Conservation (phyloP, 2,888 invertebrate species). For the Limnephilus rhombicus region DNA sequence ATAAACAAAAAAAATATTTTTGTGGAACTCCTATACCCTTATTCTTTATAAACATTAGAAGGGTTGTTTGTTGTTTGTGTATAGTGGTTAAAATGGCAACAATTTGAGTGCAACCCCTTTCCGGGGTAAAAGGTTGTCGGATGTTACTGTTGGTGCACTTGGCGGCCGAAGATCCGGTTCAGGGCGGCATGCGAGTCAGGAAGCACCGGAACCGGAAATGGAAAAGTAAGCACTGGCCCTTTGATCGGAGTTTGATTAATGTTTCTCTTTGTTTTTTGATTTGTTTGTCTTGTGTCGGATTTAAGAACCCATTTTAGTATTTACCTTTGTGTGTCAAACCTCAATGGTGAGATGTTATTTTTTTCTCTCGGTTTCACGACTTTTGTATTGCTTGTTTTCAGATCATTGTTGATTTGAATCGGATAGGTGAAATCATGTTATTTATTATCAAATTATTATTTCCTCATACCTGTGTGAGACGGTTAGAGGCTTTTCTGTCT, state of each 20-base stretch:
- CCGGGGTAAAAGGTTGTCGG: not conserved
- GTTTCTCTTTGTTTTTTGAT: not conserved
- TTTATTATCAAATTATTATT: too few species aligned
- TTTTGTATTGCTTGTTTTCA: not conserved
- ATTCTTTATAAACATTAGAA: not conserved
- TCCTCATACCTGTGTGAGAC: too few species aligned
- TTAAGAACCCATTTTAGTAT: not conserved
- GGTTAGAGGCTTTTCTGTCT: too few species aligned
- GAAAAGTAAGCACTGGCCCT: slow-evolving; percentile 53
- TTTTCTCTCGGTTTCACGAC: not conserved
- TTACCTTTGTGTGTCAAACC: not conserved
- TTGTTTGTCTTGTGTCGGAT: not conserved
- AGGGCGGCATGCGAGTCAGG: slow-evolving; percentile 54
- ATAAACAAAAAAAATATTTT: not conserved
- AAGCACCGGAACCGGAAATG: slow-evolving; percentile 58
- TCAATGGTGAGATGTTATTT: not conserved
- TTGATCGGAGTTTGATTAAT: not conserved
- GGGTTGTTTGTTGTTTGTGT: not conserved
- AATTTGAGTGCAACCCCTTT: not conserved
- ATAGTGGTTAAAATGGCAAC: not conserved
- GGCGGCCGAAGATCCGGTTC: slow-evolving; percentile 26
- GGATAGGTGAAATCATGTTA: not conserved
- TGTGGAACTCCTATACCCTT: not conserved
- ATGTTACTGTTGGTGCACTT: slow-evolving; percentile 33
- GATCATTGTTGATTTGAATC: not conserved